phyloP scores from a whole-genome alignment of 2,888 invertebrate genomes.

The Luperina testacea region DNA sequence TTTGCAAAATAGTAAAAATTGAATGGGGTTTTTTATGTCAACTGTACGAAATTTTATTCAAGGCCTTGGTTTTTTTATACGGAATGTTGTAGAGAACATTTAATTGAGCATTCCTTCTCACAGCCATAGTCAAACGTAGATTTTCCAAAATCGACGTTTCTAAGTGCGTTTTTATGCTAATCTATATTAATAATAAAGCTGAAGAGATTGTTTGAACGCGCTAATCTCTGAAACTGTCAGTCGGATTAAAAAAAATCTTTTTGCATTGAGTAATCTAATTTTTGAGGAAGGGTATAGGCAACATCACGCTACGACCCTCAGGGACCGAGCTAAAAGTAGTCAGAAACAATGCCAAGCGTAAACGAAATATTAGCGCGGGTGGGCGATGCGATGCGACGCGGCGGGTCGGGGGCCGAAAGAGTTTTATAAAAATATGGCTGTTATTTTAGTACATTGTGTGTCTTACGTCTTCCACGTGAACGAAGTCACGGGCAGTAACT shows the following conservation, averaged over 20 bases:
- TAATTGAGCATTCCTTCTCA: slow-evolving; percentile 3
- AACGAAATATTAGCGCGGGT: not conserved
- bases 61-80: slow-evolving; percentile 40
- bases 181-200: not conserved
- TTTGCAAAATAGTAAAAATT: slow-evolving; percentile 47
- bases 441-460: too few relatives aligned
- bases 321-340: not conserved
- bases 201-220: not conserved
- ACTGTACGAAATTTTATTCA: slow-evolving; percentile 49
- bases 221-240: not conserved
- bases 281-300: not conserved
- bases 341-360: not conserved
- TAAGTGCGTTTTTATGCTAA: not conserved
- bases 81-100: slow-evolving; percentile 25
- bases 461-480: not conserved
- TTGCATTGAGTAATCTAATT: not conserved
- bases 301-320: not conserved
- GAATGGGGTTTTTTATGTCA: slow-evolving; percentile 45
- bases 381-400: not conserved
- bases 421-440: too few relatives aligned
- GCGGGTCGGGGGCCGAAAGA: too few relatives aligned
- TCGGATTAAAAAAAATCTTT: not conserved
- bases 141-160: not conserved
- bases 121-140: not conserved
- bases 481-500: not conserved